These are phyloP conservation scores for Seira ritae DNA, from an alignment of 2,888 invertebrate genomes.

Conservation along the genomic window DNA sequence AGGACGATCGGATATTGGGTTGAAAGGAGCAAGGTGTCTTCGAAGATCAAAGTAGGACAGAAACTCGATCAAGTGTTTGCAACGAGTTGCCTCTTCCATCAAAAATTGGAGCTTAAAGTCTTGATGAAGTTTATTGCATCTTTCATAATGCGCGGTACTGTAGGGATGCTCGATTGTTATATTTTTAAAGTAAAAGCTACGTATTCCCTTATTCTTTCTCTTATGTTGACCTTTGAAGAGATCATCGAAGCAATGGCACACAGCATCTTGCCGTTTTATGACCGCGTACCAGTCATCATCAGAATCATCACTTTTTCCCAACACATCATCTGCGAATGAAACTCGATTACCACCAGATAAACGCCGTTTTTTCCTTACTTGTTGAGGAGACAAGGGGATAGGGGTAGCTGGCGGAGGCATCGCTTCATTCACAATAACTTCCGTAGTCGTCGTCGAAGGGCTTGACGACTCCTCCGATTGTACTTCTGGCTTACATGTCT, in stretches of 20 bases:
- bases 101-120: not conserved
- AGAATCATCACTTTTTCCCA: too few species aligned
- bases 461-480: too few species aligned
- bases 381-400: too few species aligned
- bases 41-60: constrained; percentile 25
- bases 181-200: not conserved
- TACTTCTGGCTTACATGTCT: too few species aligned
- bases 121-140: not conserved
- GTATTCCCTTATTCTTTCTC: not conserved
- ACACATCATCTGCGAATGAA: not conserved
- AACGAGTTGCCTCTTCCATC: not conserved
- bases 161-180: not conserved
- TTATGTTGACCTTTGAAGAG: not conserved
- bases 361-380: not conserved
- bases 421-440: not conserved
- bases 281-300: constrained; percentile 4
- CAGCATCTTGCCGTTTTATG: not conserved
- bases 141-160: not conserved
- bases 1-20: not conserved
- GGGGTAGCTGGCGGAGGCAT: not conserved
- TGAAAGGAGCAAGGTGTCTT: constrained; percentile 23
- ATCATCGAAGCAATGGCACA: not conserved
- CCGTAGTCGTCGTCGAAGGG: not conserved
- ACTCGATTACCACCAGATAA: not conserved
- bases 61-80: constrained; percentile 18